Evolutionary conservation across 2,888 invertebrate genomes (phyloP).

Genomic region (Drosophila greeni): DNA sequence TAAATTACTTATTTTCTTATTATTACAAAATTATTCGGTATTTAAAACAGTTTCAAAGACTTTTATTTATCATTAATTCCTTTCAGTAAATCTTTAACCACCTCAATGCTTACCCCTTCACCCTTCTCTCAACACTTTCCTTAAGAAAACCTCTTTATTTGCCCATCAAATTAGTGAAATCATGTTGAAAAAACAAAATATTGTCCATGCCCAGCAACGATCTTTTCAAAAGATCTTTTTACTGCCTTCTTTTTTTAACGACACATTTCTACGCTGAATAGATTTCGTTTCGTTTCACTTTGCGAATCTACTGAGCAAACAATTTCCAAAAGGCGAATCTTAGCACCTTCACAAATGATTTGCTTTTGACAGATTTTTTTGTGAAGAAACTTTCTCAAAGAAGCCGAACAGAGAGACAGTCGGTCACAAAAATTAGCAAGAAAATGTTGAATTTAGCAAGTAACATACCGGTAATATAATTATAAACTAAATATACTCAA

Average conservation of each 20-base stretch:
- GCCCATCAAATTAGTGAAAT: conserved; percentile 35
- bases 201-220: conserved; percentile 2
- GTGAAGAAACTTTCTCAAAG: conserved; percentile 60
- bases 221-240: conserved; percentile 29
- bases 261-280: conserved; percentile 28
- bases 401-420: too few species aligned
- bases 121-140: conserved; percentile 6
- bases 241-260: conserved; percentile 23
- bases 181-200: conserved; percentile 14
- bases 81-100: neutral
- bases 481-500: conserved; percentile 2
- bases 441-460: conserved; percentile 30
- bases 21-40: neutral
- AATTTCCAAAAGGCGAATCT: conserved; percentile 23
- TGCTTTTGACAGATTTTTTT: conserved; percentile 46
- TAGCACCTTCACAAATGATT: conserved; percentile 57
- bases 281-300: conserved; percentile 35
- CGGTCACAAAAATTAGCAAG: conserved; percentile 33
- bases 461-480: conserved; percentile 15
- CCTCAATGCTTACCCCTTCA: neutral
- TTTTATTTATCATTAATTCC: neutral
- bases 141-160: conserved; percentile 6
- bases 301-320: conserved; percentile 31
- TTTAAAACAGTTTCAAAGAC: neutral
- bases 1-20: too few species aligned